phyloP scores from a whole-genome alignment of 1,140 invertebrate genomes.

The Caenorhabditis inopinata region DNA sequence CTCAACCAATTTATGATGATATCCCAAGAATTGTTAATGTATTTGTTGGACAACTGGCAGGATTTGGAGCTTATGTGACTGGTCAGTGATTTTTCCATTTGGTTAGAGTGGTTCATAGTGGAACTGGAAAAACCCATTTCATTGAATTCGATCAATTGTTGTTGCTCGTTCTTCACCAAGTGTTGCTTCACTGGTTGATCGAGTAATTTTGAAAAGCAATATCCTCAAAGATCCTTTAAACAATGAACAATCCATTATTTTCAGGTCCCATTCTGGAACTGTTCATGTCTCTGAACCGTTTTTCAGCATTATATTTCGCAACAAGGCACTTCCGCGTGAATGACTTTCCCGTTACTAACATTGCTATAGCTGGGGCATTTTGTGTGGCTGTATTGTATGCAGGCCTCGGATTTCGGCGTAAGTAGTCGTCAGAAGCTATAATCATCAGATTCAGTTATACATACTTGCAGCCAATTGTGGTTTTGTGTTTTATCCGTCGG shows the following conservation, averaged over 20 bases:
- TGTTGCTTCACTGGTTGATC: no score
- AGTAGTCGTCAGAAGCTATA: background rate
- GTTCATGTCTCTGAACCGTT: background rate
- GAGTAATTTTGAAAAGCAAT: no score
- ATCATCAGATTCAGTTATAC: background rate
- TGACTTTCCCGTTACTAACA: background rate
- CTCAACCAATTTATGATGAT: background rate
- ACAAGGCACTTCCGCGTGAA: background rate
- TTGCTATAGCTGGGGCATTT: background rate
- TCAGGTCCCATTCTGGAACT: background rate
- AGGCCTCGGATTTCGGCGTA: background rate
- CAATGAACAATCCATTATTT: background rate
- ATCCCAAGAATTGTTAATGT: slow-evolving; percentile 13
- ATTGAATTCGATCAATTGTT: no score
- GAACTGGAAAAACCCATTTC: no score
- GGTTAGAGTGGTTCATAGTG: no score
- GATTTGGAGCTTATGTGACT: slow-evolving; percentile 4
- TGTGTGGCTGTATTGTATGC: background rate
- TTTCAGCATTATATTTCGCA: background rate
- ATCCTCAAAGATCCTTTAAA: no score
- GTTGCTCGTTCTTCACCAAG: no score
- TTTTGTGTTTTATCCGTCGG: background rate
- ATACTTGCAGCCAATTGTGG: background rate
- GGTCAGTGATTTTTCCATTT: background rate
- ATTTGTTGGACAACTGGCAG: background rate